These are phyloP conservation scores for Tipula lateralis DNA, from an alignment of 2,888 invertebrate species.

Conservation along the genomic window DNA sequence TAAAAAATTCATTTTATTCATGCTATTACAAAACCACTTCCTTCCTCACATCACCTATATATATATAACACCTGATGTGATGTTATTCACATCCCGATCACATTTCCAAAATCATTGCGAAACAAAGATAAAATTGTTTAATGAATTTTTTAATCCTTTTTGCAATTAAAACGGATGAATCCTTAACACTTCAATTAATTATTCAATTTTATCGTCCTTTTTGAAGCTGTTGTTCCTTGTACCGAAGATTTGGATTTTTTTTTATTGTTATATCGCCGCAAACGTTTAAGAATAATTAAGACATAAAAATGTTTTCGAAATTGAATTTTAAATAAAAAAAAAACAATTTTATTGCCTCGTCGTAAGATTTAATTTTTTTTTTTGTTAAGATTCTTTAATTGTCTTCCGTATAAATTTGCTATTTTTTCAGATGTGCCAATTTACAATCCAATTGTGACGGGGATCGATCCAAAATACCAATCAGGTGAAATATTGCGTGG, in stretches of 20 bases:
- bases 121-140: background rate
- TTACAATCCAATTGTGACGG: constrained; percentile 47
- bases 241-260: background rate
- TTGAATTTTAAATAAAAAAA: background rate
- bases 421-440: constrained; percentile 45
- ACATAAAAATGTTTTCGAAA: background rate
- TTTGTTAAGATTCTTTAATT: background rate
- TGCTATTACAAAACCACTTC: too few species aligned
- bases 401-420: background rate
- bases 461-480: constrained; percentile 47
- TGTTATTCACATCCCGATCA: too few species aligned
- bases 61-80: too few species aligned
- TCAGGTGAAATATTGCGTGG: constrained; percentile 47
- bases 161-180: background rate
- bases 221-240: background rate
- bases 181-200: background rate
- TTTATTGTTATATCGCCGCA: background rate
- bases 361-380: background rate
- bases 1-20: too few species aligned
- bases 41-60: too few species aligned
- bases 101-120: background rate
- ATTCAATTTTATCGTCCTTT: background rate
- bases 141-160: background rate
- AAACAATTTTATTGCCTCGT: background rate
- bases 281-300: background rate